Percentiles rank a stretch among this genome's conserved stretches.
Conservation (phyloP, 2,113 vertebrate genomes). For the Cyanocitta stelleri region DNA sequence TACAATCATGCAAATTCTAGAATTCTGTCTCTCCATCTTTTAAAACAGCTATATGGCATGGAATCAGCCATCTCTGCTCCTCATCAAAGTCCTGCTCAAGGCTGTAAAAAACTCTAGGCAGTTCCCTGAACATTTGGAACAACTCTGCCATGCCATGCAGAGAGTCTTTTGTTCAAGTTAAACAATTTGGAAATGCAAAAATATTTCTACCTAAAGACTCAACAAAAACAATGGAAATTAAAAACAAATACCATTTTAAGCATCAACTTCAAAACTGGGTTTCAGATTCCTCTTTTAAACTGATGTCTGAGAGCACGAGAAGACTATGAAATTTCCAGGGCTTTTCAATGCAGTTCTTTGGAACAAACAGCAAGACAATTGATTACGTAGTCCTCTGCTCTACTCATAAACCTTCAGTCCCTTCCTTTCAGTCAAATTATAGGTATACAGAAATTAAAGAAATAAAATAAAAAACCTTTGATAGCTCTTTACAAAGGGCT, state of each 20-base stretch:
- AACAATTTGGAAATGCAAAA: background rate
- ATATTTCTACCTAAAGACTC: background rate
- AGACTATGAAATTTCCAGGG: background rate
- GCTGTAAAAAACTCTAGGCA: background rate
- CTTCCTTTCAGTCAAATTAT: background rate
- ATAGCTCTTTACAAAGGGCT: background rate
- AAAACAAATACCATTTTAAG: background rate
- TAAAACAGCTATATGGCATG: background rate
- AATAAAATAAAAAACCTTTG: background rate
- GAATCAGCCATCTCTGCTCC: background rate
- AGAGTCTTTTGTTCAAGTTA: background rate
- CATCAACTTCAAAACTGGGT: background rate
- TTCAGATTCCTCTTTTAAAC: background rate
- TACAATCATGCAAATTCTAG: background rate
- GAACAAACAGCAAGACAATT: background rate
- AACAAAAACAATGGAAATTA: slow-evolving; percentile 11
- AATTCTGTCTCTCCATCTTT: background rate
- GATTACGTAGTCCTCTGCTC: background rate
- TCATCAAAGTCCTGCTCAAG: background rate
- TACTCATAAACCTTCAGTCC: background rate
- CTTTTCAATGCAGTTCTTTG: background rate
- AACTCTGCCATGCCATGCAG: background rate
- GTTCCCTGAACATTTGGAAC: background rate
- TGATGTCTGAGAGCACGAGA: background rate
- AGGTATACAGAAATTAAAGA: background rate